Percentiles rank a stretch among this genome's conserved stretches.
These are phyloP conservation scores for Dendrolimus punctatus DNA, from an alignment of 1,140 invertebrate genomes.

Conservation along the genomic window DNA sequence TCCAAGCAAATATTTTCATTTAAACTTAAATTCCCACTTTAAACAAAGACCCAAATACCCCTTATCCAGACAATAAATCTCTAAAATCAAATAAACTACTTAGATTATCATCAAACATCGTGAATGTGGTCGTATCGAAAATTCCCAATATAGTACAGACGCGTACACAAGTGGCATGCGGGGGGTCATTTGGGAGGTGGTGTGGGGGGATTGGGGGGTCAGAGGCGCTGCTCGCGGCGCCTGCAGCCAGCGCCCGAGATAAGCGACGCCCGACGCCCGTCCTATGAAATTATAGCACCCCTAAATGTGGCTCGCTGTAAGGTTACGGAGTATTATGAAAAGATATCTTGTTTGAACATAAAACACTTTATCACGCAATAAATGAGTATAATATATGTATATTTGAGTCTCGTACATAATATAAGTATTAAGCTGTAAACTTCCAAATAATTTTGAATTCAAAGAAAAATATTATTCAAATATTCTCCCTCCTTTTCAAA, in stretches of 20 bases:
- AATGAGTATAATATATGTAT: too few species aligned
- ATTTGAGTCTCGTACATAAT: too few species aligned
- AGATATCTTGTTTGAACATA: background rate
- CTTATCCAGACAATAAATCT: constrained; percentile 10
- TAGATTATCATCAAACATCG: constrained; percentile 9
- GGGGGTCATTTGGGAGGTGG: constrained; percentile 6
- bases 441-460: too few species aligned
- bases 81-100: constrained; percentile 11
- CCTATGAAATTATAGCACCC: constrained; percentile 64
- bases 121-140: constrained; percentile 41
- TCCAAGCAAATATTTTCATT: too few species aligned
- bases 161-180: constrained; percentile 17
- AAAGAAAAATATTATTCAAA: too few species aligned
- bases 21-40: too few species aligned
- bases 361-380: too few species aligned
- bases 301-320: constrained; percentile 16
- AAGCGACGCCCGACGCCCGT: constrained; percentile 58
- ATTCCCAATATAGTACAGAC: constrained; percentile 35
- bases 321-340: constrained; percentile 6
- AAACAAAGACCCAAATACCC: too few species aligned
- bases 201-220: constrained; percentile 12
- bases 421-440: too few species aligned
- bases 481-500: too few species aligned
- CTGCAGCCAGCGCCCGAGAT: constrained; percentile 56
- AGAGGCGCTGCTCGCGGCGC: constrained; percentile 55